Percentiles rank a stretch among this genome's conserved stretches.
Evolutionary conservation across 2,113 vertebrate species (phyloP).

Genomic region (Hippolais icterina): DNA sequence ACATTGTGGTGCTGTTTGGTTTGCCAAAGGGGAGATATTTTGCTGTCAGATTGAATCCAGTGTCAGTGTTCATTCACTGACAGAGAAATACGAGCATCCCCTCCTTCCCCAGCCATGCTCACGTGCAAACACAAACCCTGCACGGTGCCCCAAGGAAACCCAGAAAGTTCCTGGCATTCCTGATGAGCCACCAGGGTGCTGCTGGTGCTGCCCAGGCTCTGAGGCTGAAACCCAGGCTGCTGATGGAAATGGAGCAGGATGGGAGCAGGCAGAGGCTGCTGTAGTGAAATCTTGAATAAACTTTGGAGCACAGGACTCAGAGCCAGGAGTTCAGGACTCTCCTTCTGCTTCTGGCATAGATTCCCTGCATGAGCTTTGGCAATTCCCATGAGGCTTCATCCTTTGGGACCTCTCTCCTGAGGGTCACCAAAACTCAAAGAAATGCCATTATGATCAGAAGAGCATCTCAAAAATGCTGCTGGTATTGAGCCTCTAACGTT

Average conservation of each 20-base stretch:
- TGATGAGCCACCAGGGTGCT: background rate
- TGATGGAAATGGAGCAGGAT: background rate
- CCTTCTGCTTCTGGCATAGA: background rate
- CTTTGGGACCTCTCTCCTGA: background rate
- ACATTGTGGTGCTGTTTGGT: background rate
- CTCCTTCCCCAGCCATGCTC: background rate
- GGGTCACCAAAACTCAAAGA: background rate
- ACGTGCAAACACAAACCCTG: background rate
- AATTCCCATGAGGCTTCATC: background rate
- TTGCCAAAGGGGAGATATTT: background rate
- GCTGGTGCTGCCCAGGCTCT: background rate
- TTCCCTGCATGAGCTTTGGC: background rate
- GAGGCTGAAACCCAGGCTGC: background rate
- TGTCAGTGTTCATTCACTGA: background rate
- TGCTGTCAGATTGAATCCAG: constrained; percentile 8
- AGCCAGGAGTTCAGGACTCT: background rate
- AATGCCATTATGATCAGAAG: background rate
- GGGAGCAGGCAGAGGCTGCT: background rate
- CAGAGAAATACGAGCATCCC: background rate
- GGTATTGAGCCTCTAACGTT: background rate
- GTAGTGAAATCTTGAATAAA: background rate
- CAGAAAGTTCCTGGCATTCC: background rate
- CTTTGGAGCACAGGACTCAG: background rate
- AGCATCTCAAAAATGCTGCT: background rate
- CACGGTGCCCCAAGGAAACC: background rate